These are phyloP conservation scores for Eriosoma lanigerum DNA, from an alignment of 1,140 invertebrate species.

Conservation along the genomic window DNA sequence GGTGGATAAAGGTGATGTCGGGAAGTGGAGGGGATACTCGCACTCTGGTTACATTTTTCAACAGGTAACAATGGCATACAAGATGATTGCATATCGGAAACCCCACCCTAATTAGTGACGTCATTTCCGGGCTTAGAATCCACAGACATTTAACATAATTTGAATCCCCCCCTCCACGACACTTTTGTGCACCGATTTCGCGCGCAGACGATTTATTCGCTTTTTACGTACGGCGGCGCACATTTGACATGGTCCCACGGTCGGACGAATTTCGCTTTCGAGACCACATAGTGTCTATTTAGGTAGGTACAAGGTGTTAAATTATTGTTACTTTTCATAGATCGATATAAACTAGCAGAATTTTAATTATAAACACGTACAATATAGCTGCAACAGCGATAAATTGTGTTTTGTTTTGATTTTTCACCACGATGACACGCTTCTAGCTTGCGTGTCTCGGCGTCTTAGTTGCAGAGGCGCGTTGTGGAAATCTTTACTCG, in stretches of 20 bases:
- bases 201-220: constrained; percentile 38
- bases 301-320: constrained; percentile 37
- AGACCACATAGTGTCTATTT: constrained; percentile 10
- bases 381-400: not conserved
- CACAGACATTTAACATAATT: constrained; percentile 46
- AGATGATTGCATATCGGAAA: constrained; percentile 49
- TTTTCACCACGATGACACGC: too few species aligned
- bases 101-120: constrained; percentile 50
- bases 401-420: not conserved
- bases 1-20: not conserved
- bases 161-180: not conserved
- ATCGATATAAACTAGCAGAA: not conserved
- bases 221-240: constrained; percentile 14
- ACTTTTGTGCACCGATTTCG: constrained; percentile 3
- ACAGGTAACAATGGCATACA: constrained; percentile 48
- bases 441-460: too few species aligned
- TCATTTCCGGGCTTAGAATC: constrained; percentile 46
- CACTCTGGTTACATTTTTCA: constrained; percentile 48
- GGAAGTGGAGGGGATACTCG: not conserved
- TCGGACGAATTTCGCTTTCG: constrained; percentile 47
- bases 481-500: too few species aligned
- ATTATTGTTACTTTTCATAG: not conserved
- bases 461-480: too few species aligned
- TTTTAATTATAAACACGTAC: too few species aligned
- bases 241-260: constrained; percentile 27